Evolutionary conservation across 2,113 vertebrate genomes (phyloP).

Genomic region (Microcebus griseorufus): DNA sequence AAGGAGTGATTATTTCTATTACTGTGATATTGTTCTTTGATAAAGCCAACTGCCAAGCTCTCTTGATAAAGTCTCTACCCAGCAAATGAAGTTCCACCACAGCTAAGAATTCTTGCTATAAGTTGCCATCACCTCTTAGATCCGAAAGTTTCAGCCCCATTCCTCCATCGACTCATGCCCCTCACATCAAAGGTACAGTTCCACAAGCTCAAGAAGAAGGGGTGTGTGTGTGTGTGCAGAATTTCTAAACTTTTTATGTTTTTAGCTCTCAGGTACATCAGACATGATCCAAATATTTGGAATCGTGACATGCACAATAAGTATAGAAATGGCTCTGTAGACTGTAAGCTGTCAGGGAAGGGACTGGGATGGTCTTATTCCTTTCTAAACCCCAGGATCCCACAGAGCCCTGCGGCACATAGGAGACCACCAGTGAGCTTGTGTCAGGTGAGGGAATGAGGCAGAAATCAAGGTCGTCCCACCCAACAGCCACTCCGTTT

Average conservation of each 20-base stretch:
- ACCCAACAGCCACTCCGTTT: background rate
- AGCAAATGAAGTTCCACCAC: background rate
- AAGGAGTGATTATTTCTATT: background rate
- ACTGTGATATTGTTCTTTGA: background rate
- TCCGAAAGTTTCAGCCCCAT: background rate
- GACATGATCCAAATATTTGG: constrained; percentile 59
- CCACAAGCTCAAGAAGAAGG: background rate
- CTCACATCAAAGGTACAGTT: background rate
- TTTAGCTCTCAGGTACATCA: constrained; percentile 66
- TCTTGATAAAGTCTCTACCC: background rate
- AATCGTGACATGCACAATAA: constrained; percentile 60
- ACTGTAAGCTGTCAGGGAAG: background rate
- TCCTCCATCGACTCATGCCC: background rate
- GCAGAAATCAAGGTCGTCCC: background rate
- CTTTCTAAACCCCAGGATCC: background rate
- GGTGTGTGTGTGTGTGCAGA: background rate
- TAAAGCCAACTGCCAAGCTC: background rate
- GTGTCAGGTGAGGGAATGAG: background rate
- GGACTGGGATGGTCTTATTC: background rate
- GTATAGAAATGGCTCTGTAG: constrained; percentile 55
- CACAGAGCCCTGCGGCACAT: background rate
- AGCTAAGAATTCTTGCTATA: background rate
- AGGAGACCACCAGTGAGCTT: background rate
- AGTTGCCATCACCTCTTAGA: background rate
- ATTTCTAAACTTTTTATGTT: constrained; percentile 1